Conservation (phyloP, 1,140 invertebrate species). For the Brachionus sp. region DNA sequence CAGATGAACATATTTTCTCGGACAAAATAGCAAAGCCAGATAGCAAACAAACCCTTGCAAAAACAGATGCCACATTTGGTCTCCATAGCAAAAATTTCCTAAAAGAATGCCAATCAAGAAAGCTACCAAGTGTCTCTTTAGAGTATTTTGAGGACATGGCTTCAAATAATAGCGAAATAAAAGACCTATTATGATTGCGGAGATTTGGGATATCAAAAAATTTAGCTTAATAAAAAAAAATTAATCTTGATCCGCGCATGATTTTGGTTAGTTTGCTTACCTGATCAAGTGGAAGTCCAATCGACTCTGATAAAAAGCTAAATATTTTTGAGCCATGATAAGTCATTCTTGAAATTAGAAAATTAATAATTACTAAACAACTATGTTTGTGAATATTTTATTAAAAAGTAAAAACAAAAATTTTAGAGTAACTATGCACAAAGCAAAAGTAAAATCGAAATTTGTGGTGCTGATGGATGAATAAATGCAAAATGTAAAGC, state of each 20-base stretch:
- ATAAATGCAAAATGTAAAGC: not conserved
- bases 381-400: not conserved
- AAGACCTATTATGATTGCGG: not conserved
- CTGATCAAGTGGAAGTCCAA: constrained; percentile 29
- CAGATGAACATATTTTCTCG: constrained; percentile 15
- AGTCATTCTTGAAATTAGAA: not conserved
- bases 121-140: constrained; percentile 1
- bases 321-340: constrained; percentile 34
- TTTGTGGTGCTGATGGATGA: not conserved
- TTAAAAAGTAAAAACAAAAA: not conserved
- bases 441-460: not conserved
- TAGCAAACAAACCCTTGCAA: constrained; percentile 51
- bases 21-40: constrained; percentile 49
- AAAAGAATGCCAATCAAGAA: constrained; percentile 23
- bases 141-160: constrained; percentile 24
- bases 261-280: not conserved
- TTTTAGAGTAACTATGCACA: not conserved
- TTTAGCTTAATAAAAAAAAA: constrained; percentile 28
- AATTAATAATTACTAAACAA: not conserved
- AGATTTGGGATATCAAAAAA: constrained; percentile 35
- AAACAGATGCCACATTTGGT: constrained; percentile 53
- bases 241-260: not conserved
- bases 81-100: constrained; percentile 41
- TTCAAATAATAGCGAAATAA: constrained; percentile 29
- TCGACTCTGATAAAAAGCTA: constrained; percentile 4